These are phyloP conservation scores for Netta rufina DNA, from an alignment of 2,797 vertebrate genomes.

Conservation along the genomic window DNA sequence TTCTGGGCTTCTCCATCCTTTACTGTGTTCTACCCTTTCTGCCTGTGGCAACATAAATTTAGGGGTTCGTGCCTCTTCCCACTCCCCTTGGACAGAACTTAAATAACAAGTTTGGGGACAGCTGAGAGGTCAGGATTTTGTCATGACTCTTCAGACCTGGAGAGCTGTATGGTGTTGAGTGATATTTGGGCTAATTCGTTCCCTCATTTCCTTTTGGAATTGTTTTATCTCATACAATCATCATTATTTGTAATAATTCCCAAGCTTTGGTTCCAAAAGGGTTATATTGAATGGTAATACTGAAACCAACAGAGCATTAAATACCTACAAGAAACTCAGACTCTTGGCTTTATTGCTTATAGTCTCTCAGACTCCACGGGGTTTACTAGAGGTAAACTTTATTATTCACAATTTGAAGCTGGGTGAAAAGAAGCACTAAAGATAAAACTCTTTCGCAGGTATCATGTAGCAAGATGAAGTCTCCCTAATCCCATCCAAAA, in stretches of 20 bases:
- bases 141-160: not conserved
- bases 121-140: not conserved
- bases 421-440: not conserved
- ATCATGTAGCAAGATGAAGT: not conserved
- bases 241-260: not conserved
- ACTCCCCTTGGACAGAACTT: not conserved
- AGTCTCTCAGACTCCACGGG: not conserved
- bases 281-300: not conserved
- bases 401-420: not conserved
- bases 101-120: not conserved
- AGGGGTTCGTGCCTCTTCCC: not conserved
- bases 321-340: not conserved
- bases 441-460: not conserved
- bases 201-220: not conserved
- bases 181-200: not conserved
- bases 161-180: not conserved
- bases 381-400: not conserved
- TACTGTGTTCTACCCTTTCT: not conserved
- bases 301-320: slow-evolving; percentile 15
- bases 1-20: not conserved
- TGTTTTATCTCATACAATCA: not conserved
- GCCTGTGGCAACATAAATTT: not conserved
- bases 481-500: not conserved
- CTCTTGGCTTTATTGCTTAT: not conserved
- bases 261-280: not conserved